These are phyloP conservation scores for Hymenopus coronatus DNA, from an alignment of 2,888 invertebrate genomes.

Conservation along the genomic window DNA sequence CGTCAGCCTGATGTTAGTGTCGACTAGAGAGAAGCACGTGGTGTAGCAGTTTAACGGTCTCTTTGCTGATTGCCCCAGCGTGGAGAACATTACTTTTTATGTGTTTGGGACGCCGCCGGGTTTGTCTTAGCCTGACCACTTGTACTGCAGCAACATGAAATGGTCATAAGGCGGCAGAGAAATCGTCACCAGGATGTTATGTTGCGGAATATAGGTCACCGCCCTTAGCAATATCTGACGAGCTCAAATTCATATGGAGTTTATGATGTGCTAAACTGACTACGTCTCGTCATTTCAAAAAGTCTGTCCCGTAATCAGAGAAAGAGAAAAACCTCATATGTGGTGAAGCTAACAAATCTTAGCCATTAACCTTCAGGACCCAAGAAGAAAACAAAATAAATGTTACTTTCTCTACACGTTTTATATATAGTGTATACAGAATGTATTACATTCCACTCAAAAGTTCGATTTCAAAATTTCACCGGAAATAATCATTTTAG, in stretches of 20 bases:
- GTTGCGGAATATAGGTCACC: neutral
- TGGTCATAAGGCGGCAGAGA: neutral
- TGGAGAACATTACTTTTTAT: neutral
- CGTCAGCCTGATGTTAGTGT: neutral
- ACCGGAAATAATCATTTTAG: too few relatives aligned
- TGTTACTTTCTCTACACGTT: too few relatives aligned
- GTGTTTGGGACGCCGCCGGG: neutral
- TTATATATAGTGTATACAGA: too few relatives aligned
- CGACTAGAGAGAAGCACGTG: neutral
- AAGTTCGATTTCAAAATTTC: too few relatives aligned
- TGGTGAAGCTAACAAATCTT: too few relatives aligned
- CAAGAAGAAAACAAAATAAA: too few relatives aligned
- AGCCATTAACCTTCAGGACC: too few relatives aligned
- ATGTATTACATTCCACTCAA: too few relatives aligned
- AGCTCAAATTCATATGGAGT: neutral
- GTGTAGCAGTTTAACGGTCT: neutral
- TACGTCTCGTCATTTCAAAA: neutral
- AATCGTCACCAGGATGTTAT: neutral
- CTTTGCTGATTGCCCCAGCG: neutral
- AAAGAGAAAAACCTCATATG: too few relatives aligned
- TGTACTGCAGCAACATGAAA: neutral
- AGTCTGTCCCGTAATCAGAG: too few relatives aligned
- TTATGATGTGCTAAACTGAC: neutral
- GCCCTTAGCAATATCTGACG: neutral
- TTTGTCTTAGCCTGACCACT: neutral